Conservation (phyloP, 2,888 invertebrate species). For the Synanthedon tipuliformis region DNA sequence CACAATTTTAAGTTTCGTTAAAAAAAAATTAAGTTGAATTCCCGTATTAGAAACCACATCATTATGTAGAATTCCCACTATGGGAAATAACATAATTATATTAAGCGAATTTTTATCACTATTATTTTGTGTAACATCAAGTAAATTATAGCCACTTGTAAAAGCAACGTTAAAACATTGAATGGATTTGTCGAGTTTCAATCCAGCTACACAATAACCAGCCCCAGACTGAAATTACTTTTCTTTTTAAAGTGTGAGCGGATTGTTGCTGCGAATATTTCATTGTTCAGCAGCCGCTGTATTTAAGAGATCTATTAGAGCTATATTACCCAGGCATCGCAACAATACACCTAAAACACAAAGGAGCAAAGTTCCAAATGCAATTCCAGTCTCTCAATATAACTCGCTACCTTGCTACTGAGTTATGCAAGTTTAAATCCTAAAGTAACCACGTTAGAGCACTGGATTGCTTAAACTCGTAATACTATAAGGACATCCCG, state of each 20-base stretch:
- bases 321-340: background rate
- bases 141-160: too few relatives aligned
- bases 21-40: too few relatives aligned
- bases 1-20: too few relatives aligned
- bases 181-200: too few relatives aligned
- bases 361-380: background rate
- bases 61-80: too few relatives aligned
- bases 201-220: too few relatives aligned
- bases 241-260: background rate
- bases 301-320: background rate
- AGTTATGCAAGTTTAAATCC: background rate
- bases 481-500: background rate
- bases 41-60: too few relatives aligned
- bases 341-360: background rate
- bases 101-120: too few relatives aligned
- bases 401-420: background rate
- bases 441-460: background rate
- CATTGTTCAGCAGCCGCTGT: background rate
- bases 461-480: background rate
- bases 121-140: too few relatives aligned
- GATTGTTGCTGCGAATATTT: background rate
- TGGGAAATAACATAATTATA: too few relatives aligned
- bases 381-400: background rate
- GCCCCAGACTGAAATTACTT: background rate
- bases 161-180: too few relatives aligned